Evolutionary conservation across 2,797 vertebrate genomes (phyloP), one percentile per base, ranked within the genome.

Genomic region (Mormyrus hasselquistii): DNA sequence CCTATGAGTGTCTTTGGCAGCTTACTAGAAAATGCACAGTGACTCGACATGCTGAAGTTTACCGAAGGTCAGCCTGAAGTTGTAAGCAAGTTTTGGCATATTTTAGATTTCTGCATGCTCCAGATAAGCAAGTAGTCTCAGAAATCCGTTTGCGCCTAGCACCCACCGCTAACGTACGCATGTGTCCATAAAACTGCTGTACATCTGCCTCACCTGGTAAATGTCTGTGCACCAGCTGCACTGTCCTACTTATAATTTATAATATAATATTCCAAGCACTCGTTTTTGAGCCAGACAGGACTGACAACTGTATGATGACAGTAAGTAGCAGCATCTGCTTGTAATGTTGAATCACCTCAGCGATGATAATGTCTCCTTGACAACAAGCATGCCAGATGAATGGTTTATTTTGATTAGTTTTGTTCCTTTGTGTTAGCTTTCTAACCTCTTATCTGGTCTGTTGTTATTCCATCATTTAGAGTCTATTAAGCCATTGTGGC

Each of bases 351-450:
- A 41, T 85, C 16, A 86, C 55, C 22, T 55, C 83, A 49, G 41
- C 41, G 49, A 50, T 53, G 38, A 41, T 22, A 86, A 52, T 47
- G 44, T 85, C 47, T 47, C 83, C 55, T 85, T 85, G 88, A 86
- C 79, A 86, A 59, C 82, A 85, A 86, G 69, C 88, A 86, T 44
- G 22, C 34, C 82, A 62, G 44, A 89, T 83, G 34, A 82, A 85
- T 84, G 47, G n/a, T 22, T 55, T 47, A 29, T 9, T 14, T 38
- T 86, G 10, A 25, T 55, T n/a, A 38, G 5, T 34, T 34, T 86
- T 57, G 14, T 57, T 19, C 22, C 29, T 12, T 84, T 84, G 19
- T 50, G 19, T 84, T 34, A 34, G 29, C 29, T 34, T 34, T 34
- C 29, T 34, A 34, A 34, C 29, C 29, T 34, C 29, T 34, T 34